These are phyloP conservation scores for Bergia sp. DNA, from an alignment of 92 coral and sea anemone genomes.

Conservation along the genomic window DNA sequence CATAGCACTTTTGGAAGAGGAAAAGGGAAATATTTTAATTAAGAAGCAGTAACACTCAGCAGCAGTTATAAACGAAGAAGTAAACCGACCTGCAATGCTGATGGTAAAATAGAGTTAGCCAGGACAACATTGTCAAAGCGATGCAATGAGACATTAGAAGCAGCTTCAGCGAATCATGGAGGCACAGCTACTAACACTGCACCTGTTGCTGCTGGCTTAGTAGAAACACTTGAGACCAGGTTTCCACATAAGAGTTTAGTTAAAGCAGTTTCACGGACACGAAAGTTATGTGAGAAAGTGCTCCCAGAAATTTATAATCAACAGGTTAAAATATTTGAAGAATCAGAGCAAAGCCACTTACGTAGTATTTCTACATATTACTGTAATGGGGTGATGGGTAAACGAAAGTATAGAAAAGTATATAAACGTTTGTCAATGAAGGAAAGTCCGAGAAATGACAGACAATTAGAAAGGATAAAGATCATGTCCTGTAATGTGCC, in stretches of 20 bases:
- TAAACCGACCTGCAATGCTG: constrained; percentile 58
- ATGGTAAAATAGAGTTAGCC: constrained; percentile 52
- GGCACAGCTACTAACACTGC: constrained; percentile 59
- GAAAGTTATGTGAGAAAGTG: constrained; percentile 69
- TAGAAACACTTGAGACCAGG: constrained; percentile 63
- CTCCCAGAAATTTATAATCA: constrained; percentile 69
- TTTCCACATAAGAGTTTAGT: constrained; percentile 56
- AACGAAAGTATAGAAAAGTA: constrained; percentile 69
- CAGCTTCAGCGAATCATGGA: constrained; percentile 70
- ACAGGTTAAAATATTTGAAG: constrained; percentile 63
- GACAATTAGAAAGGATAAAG: constrained; percentile 56
- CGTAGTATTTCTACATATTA: constrained; percentile 67
- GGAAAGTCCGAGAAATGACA: constrained; percentile 45
- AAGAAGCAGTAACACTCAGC: constrained; percentile 58
- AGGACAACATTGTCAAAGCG: constrained; percentile 67
- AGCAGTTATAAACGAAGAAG: constrained; percentile 29
- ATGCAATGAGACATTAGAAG: constrained; percentile 75
- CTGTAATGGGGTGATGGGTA: constrained; percentile 71
- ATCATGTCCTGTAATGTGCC: constrained; percentile 79
- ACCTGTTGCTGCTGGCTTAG: constrained; percentile 72
- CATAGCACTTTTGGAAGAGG: background rate
- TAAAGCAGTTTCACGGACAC: constrained; percentile 63
- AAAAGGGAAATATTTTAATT: constrained; percentile 50
- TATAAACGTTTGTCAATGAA: constrained; percentile 57
- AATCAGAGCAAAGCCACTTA: constrained; percentile 59